Percentiles rank a stretch among this genome's conserved stretches.
Conservation (phyloP, 2,888 invertebrate species). For the Augiades crinisus region DNA sequence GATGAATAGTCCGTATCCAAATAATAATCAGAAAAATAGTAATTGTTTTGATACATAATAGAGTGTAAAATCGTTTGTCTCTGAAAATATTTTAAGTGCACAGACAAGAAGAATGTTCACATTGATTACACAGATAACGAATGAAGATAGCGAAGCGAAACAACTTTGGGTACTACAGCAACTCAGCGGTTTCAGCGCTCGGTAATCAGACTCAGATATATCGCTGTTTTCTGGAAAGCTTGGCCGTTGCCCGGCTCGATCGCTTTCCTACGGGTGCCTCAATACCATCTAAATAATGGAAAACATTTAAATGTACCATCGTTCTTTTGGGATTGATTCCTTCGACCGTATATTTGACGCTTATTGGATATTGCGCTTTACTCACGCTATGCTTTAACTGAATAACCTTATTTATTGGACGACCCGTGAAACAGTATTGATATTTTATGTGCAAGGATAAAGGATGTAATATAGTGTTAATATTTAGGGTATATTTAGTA, state of each 20-base stretch:
- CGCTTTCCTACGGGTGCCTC: conserved; percentile 38
- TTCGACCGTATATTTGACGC: conserved; percentile 60
- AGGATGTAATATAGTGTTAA: background rate
- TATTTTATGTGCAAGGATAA: background rate
- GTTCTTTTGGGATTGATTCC: conserved; percentile 65
- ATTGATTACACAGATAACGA: background rate
- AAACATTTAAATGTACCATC: conserved; percentile 63
- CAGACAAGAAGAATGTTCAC: background rate
- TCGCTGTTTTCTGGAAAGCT: conserved; percentile 59
- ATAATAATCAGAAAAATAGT: too few relatives aligned
- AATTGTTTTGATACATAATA: too few relatives aligned
- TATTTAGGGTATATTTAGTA: background rate
- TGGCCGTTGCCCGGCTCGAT: conserved; percentile 40
- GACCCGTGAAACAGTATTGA: background rate
- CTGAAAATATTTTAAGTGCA: too few relatives aligned
- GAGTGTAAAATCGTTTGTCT: too few relatives aligned
- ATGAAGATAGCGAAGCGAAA: conserved; percentile 3
- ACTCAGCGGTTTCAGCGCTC: conserved; percentile 38
- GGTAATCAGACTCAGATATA: conserved; percentile 54
- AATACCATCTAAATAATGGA: conserved; percentile 64
- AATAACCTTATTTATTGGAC: conserved; percentile 12
- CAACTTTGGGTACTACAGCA: conserved; percentile 11
- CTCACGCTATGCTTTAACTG: conserved; percentile 37
- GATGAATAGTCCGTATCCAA: too few relatives aligned
- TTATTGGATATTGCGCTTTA: conserved; percentile 57